phyloP scores from a whole-genome alignment of 1,140 invertebrate genomes.

The Drosophila melanogaster region DNA sequence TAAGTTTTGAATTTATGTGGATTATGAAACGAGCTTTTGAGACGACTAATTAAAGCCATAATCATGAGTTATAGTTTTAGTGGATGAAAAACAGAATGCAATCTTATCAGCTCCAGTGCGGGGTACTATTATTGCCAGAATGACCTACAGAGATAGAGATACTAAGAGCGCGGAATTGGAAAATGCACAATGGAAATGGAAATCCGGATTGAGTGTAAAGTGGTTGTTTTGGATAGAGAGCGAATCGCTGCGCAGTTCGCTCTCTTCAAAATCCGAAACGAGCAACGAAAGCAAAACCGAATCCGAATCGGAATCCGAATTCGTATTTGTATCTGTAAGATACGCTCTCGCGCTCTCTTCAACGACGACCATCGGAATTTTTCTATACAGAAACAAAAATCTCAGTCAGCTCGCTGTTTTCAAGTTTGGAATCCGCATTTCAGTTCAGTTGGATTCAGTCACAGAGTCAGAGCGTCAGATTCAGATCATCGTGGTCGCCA shows the following conservation, averaged over 20 bases:
- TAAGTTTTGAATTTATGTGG: not conserved
- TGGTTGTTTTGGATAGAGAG: conserved; percentile 58
- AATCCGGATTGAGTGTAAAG: conserved; percentile 62
- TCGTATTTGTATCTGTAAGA: conserved; percentile 31
- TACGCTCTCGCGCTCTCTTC: conserved; percentile 18
- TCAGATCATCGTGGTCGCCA: conserved; percentile 52
- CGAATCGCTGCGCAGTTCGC: not conserved
- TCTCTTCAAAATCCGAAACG: conserved; percentile 1
- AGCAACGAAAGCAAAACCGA: conserved; percentile 45
- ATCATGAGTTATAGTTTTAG: conserved; percentile 1
- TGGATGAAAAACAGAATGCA: conserved; percentile 7
- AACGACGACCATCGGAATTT: conserved; percentile 72
- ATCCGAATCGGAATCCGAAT: conserved; percentile 1
- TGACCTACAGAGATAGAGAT: conserved; percentile 41
- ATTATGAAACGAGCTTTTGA: not conserved
- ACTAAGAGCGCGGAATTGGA: conserved; percentile 31
- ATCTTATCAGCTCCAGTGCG: conserved; percentile 14
- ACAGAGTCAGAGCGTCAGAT: conserved; percentile 71
- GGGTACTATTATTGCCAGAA: conserved; percentile 26
- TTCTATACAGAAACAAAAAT: conserved; percentile 73
- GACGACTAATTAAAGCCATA: not conserved
- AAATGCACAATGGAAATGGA: conserved; percentile 59
- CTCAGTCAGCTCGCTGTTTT: conserved; percentile 51
- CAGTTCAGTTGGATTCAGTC: conserved; percentile 79
- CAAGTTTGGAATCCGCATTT: conserved; percentile 63